Base-by-base conservation (phyloP, 2,113 vertebrate species). In the Egretta garzetta region DNA sequence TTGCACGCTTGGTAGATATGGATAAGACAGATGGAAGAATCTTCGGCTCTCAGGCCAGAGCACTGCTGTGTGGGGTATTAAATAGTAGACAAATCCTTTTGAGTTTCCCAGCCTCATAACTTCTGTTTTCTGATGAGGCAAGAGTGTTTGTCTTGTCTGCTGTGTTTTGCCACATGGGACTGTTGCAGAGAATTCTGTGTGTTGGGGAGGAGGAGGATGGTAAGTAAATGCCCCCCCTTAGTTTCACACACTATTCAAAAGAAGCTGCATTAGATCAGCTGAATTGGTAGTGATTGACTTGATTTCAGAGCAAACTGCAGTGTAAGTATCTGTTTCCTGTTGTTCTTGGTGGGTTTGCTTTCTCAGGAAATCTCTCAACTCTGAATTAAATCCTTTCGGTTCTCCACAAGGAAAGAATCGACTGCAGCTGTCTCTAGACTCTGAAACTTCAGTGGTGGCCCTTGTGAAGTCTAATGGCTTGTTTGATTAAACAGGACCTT, bases 171-270 rank as follows among this genome's bases (percentile, higher is more conserved):
- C 58, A 5, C 9, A 5, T 0, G 3, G 13, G 50, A 19, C 28
- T 32, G 30, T 53, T 33, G 27, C 7, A 37, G 33, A 35, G 74
- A 68, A 9, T 52, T 72, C 11, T 52, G 10, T 68, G 16, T n/a
- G n/a, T 28, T 37, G 60, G 14, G 24, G 53, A 50, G 30, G 79
- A 90, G 63, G 79, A 90, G 63, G 45, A 59, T 30, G 32, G 10
- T 32, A 10, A 7, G 2, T 12, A 18, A 58, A 35, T 17, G 9
- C 15, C 7, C 0, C 0, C 15, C 8, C 0, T 1, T 30, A 14
- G 45, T 58, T 80, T 77, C 66, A 53, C 27, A 12, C 18, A 60
- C 2, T 41, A 12, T 70, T 75, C 35, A 62, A 55, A 24, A 22
- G 17, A 41, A 72, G 41, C 70, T 70, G 50, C n/a, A 2, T 33